Evolutionary conservation across 2,113 vertebrate genomes (phyloP).

Genomic region (Xiphias gladius): DNA sequence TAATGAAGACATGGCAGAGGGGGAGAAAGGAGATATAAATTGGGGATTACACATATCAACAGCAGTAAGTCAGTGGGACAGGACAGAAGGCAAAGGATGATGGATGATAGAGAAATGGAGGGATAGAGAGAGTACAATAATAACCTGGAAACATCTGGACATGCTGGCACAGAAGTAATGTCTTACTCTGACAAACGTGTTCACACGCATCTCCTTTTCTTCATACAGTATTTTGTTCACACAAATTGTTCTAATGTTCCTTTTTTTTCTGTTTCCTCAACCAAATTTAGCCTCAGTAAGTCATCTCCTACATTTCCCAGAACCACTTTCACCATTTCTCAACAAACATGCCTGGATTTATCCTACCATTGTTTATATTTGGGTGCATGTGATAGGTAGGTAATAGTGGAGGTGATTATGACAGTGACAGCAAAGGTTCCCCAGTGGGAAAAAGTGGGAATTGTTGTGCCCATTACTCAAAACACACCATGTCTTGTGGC

Average conservation of each 20-base stretch:
- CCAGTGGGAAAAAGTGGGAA: neutral
- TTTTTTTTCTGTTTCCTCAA: neutral
- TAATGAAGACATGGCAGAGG: slow-evolving; percentile 42
- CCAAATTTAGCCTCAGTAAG: neutral
- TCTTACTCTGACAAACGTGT: slow-evolving; percentile 37
- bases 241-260: neutral
- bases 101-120: slow-evolving; percentile 46
- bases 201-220: slow-evolving; percentile 10
- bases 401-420: slow-evolving; percentile 7
- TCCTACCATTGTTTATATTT: slow-evolving; percentile 26
- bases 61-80: slow-evolving; percentile 68
- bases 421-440: neutral
- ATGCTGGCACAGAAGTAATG: slow-evolving; percentile 15
- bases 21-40: slow-evolving; percentile 51
- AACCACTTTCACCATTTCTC: slow-evolving; percentile 32
- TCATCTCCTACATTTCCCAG: slow-evolving; percentile 64
- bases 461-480: neutral
- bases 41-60: slow-evolving; percentile 68
- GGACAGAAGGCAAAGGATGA: slow-evolving; percentile 54
- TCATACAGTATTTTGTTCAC: neutral
- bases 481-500: neutral
- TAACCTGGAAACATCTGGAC: slow-evolving; percentile 79
- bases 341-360: slow-evolving; percentile 58
- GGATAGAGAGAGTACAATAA: slow-evolving; percentile 40
- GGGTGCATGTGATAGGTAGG: slow-evolving; percentile 17